A percentile compares a stretch with the other conserved stretches of the same genome.
phyloP scores from a whole-genome alignment of 2,888 invertebrate genomes.

The Tillus elongatus region DNA sequence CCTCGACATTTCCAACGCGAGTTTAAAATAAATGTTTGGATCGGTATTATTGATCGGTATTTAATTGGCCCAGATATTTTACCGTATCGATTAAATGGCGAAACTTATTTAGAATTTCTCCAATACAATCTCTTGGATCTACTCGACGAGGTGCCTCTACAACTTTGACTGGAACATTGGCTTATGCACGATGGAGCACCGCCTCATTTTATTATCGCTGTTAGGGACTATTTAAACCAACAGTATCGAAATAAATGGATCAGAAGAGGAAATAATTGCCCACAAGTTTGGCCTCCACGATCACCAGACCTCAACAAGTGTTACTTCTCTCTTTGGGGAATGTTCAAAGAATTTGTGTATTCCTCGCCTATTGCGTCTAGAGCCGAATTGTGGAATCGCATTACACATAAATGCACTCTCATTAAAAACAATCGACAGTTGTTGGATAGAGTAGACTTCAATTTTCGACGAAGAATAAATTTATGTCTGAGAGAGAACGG shows the following conservation, averaged over 20 bases:
- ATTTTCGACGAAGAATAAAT: slow-evolving; percentile 7
- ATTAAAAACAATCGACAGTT: slow-evolving; percentile 5
- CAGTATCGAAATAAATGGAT: slow-evolving; percentile 9
- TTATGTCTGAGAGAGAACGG: slow-evolving; percentile 8
- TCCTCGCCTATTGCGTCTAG: slow-evolving; percentile 5
- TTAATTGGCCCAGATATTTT: no score
- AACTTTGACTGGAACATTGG: slow-evolving; percentile 6
- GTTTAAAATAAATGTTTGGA: no score
- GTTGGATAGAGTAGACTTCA: slow-evolving; percentile 7
- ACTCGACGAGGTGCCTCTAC: slow-evolving; percentile 4
- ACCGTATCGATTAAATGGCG: no score
- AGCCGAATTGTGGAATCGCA: slow-evolving; percentile 2
- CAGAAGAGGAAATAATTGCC: slow-evolving; percentile 1
- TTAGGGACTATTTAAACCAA: neutral
- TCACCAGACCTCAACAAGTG: slow-evolving; percentile 7
- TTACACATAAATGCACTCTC: neutral
- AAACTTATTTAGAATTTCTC: slow-evolving; percentile 5
- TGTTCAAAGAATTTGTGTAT: slow-evolving; percentile 6
- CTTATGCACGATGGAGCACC: slow-evolving; percentile 7
- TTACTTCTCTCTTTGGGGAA: slow-evolving; percentile 4
- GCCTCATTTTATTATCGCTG: neutral
- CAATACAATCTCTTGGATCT: slow-evolving; percentile 4
- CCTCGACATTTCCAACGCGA: no score
- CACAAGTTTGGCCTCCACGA: slow-evolving; percentile 7
- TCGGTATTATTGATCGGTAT: no score